Percentiles rank a stretch among this genome's conserved stretches.
phyloP scores from a whole-genome alignment of 2,888 invertebrate genomes.

The Didymodactylos carnosus region DNA sequence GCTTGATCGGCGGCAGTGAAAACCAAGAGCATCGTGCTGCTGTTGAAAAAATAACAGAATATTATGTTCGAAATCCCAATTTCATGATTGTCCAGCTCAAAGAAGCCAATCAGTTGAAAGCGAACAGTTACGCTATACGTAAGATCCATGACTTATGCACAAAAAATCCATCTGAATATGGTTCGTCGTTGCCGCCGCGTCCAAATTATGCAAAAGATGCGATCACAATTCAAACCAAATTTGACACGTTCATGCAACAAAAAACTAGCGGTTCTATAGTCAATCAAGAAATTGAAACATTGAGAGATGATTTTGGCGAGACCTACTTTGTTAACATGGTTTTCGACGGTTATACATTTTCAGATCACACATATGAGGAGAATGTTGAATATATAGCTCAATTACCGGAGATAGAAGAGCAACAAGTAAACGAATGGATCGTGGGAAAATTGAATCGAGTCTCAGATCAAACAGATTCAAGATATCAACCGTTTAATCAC shows the following conservation, averaged over 20 bases:
- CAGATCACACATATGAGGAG: neutral
- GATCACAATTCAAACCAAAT: neutral
- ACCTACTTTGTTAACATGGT: neutral
- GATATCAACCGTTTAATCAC: no score
- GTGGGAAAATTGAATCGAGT: neutral
- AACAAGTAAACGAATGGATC: neutral
- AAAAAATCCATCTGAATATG: no score
- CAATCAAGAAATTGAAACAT: neutral
- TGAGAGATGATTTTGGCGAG: neutral
- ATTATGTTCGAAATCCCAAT: neutral
- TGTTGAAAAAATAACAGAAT: no score
- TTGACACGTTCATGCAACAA: neutral
- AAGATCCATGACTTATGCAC: neutral
- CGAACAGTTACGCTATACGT: neutral
- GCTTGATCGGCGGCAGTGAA: neutral
- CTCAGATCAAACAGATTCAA: no score
- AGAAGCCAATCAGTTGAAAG: neutral
- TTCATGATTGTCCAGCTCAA: neutral
- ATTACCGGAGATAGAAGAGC: neutral
- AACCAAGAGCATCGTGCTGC: no score
- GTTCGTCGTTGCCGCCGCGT: neutral
- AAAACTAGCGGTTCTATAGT: neutral
- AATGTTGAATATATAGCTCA: neutral
- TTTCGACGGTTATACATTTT: neutral
- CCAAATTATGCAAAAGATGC: neutral